Evolutionary conservation across 2,113 vertebrate genomes (phyloP).

Genomic region (Salvelinus namaycush): DNA sequence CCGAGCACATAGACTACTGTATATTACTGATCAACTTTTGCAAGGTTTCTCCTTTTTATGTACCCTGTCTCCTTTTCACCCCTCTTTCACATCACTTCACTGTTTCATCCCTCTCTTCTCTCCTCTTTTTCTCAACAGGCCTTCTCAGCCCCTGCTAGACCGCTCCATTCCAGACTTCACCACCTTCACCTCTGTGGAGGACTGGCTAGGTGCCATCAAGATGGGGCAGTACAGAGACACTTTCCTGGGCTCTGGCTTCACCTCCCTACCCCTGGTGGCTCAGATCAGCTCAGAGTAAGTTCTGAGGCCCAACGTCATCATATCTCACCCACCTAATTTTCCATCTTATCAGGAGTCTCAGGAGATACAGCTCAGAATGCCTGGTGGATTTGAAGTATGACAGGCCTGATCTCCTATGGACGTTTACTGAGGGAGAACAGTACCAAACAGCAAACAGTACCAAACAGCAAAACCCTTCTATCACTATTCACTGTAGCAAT

Average conservation of each 20-base stretch:
- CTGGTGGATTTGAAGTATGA: no score
- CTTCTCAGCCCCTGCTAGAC: constrained; percentile 92
- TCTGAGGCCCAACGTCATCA: background rate
- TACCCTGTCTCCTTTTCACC: background rate
- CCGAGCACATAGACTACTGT: no score
- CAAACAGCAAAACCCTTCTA: background rate
- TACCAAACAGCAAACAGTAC: background rate
- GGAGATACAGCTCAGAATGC: no score
- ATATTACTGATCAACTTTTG: no score
- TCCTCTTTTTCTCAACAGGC: constrained; percentile 65
- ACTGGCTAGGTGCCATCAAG: constrained; percentile 96
- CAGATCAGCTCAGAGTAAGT: constrained; percentile 74
- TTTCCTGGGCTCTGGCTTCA: constrained; percentile 91
- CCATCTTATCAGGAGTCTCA: background rate
- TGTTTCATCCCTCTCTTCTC: background rate
- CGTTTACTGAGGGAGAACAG: no score
- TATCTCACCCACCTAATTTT: background rate
- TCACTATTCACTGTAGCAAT: no score
- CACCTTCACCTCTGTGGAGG: constrained; percentile 91
- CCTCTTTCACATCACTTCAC: background rate
- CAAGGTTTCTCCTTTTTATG: no score
- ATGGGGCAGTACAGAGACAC: constrained; percentile 98
- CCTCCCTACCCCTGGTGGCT: constrained; percentile 72
- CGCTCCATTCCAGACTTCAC: constrained; percentile 91
- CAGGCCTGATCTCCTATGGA: no score